Evolutionary conservation across 2,113 vertebrate species (phyloP), one percentile per base, ranked within the genome.

Genomic region (Austrofundulus limnaeus): DNA sequence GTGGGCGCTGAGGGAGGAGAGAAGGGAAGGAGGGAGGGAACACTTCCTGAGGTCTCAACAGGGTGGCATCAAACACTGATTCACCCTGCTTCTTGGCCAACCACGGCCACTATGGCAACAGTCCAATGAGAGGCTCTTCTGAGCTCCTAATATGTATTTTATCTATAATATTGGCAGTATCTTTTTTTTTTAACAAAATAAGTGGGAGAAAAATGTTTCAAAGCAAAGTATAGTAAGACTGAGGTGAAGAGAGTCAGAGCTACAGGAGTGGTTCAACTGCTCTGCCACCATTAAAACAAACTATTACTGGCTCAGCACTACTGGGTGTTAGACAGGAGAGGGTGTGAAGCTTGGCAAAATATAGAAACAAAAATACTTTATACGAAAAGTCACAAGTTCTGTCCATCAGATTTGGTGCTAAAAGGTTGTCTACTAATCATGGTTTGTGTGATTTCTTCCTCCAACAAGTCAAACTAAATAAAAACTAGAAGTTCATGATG

Each of bases 401-500:
- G 81, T 88, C 82, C 75, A 73, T 78, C 19, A 48, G 66, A 76
- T 83, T 75, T 73, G 78, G 70, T 72, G 15, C 80, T 84, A 80
- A 75, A n/a, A 65, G 19, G 47, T 74, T 11, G 10, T 62, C 73
- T 73, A 81, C 25, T 55, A 65, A 77, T 80, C 59, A 67, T 10
- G 34, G 9, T 68, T 20, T 6, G 61, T 54, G 50, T 68, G 25
- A 58, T 76, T 65, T 51, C 31, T 6, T 2, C 13, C 21, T 10
- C 67, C 61, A 43, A 50, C 31, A 59, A 53, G 82, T 88, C 61
- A 73, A 90, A 90, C n/a, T 73, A 82, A 88, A 84, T 42, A 73
- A 80, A 88, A 87, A 73, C 90, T 87, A 59, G 14, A 50, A 84
- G 76, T 78, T 79, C 59, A 54, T 81, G 90, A 91, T 85, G 83